Percentiles rank a stretch among this genome's conserved stretches.
Evolutionary conservation across 1,140 invertebrate species (phyloP).

Genomic region (Megalopta genalis): DNA sequence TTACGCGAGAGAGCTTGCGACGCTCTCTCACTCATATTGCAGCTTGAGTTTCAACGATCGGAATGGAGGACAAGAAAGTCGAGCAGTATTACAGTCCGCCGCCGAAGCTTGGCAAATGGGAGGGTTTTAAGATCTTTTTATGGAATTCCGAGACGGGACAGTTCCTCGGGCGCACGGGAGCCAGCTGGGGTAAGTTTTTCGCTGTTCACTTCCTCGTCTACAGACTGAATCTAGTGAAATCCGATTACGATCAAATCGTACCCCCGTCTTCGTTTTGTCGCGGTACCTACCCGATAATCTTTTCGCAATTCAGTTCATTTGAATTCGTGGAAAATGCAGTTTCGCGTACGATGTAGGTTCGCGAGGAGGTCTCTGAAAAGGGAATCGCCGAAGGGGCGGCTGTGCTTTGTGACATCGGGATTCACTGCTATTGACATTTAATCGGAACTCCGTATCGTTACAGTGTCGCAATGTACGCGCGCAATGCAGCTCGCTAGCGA

Average conservation of each 20-base stretch:
- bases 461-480: constrained; percentile 31
- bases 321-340: too few relatives aligned
- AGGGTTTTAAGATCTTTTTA: constrained; percentile 90
- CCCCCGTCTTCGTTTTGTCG: background rate
- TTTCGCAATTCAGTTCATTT: too few relatives aligned
- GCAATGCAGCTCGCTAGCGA: constrained; percentile 21
- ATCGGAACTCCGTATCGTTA: constrained; percentile 10
- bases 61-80: constrained; percentile 88
- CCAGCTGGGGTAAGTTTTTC: constrained; percentile 92
- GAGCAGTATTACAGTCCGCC: constrained; percentile 89
- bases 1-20: constrained; percentile 33
- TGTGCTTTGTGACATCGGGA: too few relatives aligned
- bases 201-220: background rate
- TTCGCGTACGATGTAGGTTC: too few relatives aligned
- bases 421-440: constrained; percentile 2
- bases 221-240: too few relatives aligned
- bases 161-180: constrained; percentile 91
- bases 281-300: too few relatives aligned
- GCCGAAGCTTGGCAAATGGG: constrained; percentile 91
- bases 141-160: constrained; percentile 94
- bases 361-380: too few relatives aligned
- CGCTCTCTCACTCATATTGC: background rate
- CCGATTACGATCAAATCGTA: background rate
- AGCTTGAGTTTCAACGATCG: constrained; percentile 15
- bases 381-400: background rate